Conservation (phyloP, 2,113 vertebrate species). For the Xenus cinereus region DNA sequence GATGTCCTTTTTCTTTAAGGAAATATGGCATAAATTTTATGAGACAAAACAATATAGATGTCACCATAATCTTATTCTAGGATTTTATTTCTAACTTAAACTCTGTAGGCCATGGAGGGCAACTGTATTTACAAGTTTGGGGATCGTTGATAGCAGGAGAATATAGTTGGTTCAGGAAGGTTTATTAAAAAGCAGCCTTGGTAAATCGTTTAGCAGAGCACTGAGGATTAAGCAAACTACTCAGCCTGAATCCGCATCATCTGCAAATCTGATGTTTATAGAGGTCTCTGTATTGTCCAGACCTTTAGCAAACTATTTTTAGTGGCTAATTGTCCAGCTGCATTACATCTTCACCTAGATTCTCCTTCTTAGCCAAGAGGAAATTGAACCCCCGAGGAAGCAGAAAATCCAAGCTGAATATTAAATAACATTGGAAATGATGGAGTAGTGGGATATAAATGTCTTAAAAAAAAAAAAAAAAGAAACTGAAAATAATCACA, state of each 20-base stretch:
- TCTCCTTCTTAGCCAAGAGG: conserved; percentile 4
- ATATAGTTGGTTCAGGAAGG: background rate
- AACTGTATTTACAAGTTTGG: background rate
- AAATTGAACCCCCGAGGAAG: background rate
- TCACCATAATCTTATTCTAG: background rate
- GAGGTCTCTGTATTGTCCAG: background rate
- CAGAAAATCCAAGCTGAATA: background rate
- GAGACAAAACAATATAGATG: background rate
- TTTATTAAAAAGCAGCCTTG: background rate
- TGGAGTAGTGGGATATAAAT: background rate
- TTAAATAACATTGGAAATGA: background rate
- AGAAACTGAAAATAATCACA: background rate
- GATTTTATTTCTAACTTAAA: background rate
- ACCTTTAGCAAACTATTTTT: conserved; percentile 49
- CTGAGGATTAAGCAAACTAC: background rate
- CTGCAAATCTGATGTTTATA: background rate
- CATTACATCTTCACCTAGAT: conserved; percentile 42
- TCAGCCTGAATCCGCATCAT: background rate
- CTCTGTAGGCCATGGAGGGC: background rate
- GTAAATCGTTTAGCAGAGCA: background rate
- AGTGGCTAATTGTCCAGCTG: conserved; percentile 52
- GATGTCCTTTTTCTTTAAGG: background rate
- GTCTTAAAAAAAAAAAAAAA: background rate
- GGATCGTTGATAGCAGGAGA: background rate
- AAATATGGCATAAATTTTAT: background rate